Base-by-base conservation (phyloP, 2,888 invertebrate genomes). In the Drosophila anceps region DNA sequence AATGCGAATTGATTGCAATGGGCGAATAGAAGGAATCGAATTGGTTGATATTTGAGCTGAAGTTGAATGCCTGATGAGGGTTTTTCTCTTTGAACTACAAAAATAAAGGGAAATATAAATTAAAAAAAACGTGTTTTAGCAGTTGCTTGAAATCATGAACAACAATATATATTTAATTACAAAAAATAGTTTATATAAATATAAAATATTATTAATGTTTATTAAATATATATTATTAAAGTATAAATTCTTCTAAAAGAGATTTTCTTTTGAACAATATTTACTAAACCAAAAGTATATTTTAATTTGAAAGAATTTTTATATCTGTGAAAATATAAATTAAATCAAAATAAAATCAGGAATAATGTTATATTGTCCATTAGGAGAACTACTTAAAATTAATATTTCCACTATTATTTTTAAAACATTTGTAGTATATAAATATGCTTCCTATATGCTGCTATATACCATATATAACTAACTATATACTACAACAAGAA, bases 1-100 rank as follows among this genome's bases (percentile, higher is more conserved):
- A 46, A 54, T 51, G 18, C 2, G 37, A 55, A 71, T 73, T 67
- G 54, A 63, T 71, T 72, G 58, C 55, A 51, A 53, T 43, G 48
- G 43, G 24, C 55, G 27, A 58, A 46, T 24, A 1, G 24, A 27
- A 35, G 0, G 24, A 58, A 46, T 12, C 12, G n/a, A 24, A 18
- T 35, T n/a, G n/a, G n/a, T n/a, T 18, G 5, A n/a, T 31, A 43
- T 31, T 7, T 1, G 12, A 31, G 7, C 4, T 10, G 8, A 43
- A 55, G 20, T 35, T 35, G 24, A 51, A 51, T 20, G 20, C 48
- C n/a, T 18, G 15, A 31, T 29, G n/a, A 9, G 27, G 27, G 2
- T 13, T 6, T 18, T 8, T 12, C 10, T 8, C 24, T 24, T 35
- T 27, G 2, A 1, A 9, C 7, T 27, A 1, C 3, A 15, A 15